Evolutionary conservation across 2,113 vertebrate genomes (phyloP).

Genomic region (Chloebia gouldiae): DNA sequence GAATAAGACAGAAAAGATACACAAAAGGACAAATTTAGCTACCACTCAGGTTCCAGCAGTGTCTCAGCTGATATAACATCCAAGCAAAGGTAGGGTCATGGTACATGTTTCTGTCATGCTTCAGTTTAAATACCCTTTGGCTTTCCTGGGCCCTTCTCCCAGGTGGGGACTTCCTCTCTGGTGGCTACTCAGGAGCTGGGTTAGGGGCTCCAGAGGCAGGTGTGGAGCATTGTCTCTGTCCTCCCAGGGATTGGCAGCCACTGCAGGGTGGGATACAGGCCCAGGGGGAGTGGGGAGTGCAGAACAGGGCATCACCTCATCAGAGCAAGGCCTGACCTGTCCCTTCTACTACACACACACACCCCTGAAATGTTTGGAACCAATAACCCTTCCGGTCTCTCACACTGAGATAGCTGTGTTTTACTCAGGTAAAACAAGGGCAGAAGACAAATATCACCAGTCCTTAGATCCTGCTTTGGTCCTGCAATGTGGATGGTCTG

Average conservation of each 20-base stretch:
- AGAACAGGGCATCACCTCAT: background rate
- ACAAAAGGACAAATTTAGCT: background rate
- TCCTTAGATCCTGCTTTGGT: background rate
- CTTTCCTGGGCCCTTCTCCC: no score
- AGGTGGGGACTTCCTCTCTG: background rate
- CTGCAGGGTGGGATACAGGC: background rate
- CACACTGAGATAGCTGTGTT: background rate
- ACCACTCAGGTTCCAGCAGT: background rate
- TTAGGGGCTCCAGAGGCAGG: background rate
- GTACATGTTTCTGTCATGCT: background rate
- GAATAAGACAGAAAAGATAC: background rate
- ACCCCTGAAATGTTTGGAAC: accelerated
- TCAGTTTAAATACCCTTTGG: background rate
- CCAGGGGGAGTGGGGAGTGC: background rate
- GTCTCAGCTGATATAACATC: background rate
- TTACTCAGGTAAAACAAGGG: background rate
- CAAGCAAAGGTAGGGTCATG: background rate
- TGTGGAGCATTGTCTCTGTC: background rate
- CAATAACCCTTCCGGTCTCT: background rate
- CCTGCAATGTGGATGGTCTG: background rate
- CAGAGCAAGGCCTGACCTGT: background rate
- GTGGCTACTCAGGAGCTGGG: background rate
- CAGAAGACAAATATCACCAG: background rate
- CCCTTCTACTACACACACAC: background rate
- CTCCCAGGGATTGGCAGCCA: background rate